phyloP scores from a whole-genome alignment of 2,797 vertebrate genomes.

The Myripristis murdjan region DNA sequence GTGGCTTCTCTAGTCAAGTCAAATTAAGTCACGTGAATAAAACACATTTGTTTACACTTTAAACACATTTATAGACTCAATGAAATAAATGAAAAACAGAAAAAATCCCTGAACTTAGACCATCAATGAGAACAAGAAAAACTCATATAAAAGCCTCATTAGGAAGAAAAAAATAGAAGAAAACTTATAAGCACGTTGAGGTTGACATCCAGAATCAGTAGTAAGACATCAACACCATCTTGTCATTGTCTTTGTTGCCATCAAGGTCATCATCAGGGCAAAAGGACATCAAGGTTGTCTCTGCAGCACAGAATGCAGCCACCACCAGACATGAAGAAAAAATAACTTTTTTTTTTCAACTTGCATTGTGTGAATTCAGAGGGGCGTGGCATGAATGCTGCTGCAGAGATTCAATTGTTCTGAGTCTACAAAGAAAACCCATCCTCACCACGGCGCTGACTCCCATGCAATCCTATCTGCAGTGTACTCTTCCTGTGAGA shows the following conservation, averaged over 20 bases:
- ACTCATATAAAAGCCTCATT: conserved; percentile 42
- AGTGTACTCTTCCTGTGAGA: conserved; percentile 34
- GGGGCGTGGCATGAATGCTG: conserved; percentile 21
- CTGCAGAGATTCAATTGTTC: conserved; percentile 22
- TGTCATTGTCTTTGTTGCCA: too few species aligned
- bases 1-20: background rate
- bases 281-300: background rate
- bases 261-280: too few species aligned
- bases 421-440: conserved; percentile 35
- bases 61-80: background rate
- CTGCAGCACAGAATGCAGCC: background rate
- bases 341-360: conserved; percentile 12
- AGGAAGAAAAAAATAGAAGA: too few species aligned
- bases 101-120: conserved; percentile 2
- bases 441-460: conserved; percentile 5
- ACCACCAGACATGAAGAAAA: background rate
- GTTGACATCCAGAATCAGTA: too few species aligned
- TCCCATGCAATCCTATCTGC: conserved; percentile 33
- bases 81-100: conserved; percentile 17
- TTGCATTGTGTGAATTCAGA: conserved; percentile 26
- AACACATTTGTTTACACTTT: background rate
- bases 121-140: conserved; percentile 29
- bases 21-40: conserved; percentile 12
- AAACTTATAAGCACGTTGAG: too few species aligned
- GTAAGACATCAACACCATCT: too few species aligned